Evolutionary conservation across 2,888 invertebrate genomes (phyloP).

Genomic region (Amiota minor): DNA sequence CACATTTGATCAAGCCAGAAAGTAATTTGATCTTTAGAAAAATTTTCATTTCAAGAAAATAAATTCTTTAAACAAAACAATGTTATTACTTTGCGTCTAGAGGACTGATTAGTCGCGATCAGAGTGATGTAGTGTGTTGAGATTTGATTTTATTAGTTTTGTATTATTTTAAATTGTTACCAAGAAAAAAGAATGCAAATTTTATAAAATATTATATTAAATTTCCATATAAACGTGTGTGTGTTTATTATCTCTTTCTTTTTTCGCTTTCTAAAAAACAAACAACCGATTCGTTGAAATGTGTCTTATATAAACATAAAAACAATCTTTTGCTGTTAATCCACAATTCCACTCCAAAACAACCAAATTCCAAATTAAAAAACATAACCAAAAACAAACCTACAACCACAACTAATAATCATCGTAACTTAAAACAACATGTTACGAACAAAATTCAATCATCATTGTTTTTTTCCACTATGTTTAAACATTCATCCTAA

Average conservation of each 20-base stretch:
- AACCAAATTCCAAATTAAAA: not conserved
- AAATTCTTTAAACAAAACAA: too few relatives aligned
- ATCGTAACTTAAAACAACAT: conserved; percentile 38
- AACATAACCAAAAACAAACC: not conserved
- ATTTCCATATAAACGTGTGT: conserved; percentile 14
- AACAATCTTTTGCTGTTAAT: not conserved
- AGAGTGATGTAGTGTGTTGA: too few relatives aligned
- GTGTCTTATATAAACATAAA: not conserved
- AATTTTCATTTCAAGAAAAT: too few relatives aligned
- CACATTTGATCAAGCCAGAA: too few relatives aligned
- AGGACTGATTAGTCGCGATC: too few relatives aligned
- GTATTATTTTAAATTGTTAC: not conserved
- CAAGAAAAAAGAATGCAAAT: too few relatives aligned
- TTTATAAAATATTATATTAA: not conserved
- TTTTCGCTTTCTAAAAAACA: conserved; percentile 9
- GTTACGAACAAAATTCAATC: conserved; percentile 29
- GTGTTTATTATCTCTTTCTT: conserved; percentile 3
- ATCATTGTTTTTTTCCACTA: not conserved
- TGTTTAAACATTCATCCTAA: not conserved
- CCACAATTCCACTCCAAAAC: not conserved
- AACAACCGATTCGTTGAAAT: conserved; percentile 9
- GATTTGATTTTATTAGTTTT: not conserved
- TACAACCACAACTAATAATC: not conserved
- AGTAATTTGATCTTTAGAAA: too few relatives aligned
- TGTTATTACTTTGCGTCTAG: too few relatives aligned